phyloP scores from a whole-genome alignment of 2,888 invertebrate species.

The Ptychoptera contaminata region DNA sequence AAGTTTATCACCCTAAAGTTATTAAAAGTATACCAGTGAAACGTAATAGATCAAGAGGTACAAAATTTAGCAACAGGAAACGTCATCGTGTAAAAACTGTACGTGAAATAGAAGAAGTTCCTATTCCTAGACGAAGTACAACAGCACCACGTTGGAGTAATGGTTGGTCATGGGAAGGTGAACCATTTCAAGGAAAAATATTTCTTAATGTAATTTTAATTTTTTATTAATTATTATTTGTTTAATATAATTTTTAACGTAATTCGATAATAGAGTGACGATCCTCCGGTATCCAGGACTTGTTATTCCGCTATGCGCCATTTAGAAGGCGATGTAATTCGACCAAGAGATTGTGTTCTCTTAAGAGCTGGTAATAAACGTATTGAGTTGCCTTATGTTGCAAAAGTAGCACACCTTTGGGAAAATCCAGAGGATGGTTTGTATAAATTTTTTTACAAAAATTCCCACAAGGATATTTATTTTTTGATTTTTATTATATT shows the following conservation, averaged over 20 bases:
- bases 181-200: conserved; percentile 65
- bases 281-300: conserved; percentile 53
- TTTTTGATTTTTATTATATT: conserved; percentile 12
- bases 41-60: conserved; percentile 23
- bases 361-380: conserved; percentile 69
- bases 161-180: conserved; percentile 85
- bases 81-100: conserved; percentile 20
- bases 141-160: conserved; percentile 67
- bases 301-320: conserved; percentile 89
- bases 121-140: conserved; percentile 31
- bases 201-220: conserved; percentile 66
- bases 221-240: background rate
- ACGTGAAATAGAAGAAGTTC: conserved; percentile 29
- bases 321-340: conserved; percentile 70
- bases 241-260: background rate
- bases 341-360: conserved; percentile 80
- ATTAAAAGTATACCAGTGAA: conserved; percentile 12
- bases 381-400: conserved; percentile 84
- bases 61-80: conserved; percentile 27
- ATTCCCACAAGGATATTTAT: background rate
- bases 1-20: conserved; percentile 11
- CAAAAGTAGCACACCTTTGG: conserved; percentile 88
- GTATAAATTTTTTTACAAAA: conserved; percentile 13
- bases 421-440: conserved; percentile 86
- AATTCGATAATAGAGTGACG: conserved; percentile 44